Conservation (phyloP, 2,888 invertebrate genomes). For the Chirona hameri region DNA sequence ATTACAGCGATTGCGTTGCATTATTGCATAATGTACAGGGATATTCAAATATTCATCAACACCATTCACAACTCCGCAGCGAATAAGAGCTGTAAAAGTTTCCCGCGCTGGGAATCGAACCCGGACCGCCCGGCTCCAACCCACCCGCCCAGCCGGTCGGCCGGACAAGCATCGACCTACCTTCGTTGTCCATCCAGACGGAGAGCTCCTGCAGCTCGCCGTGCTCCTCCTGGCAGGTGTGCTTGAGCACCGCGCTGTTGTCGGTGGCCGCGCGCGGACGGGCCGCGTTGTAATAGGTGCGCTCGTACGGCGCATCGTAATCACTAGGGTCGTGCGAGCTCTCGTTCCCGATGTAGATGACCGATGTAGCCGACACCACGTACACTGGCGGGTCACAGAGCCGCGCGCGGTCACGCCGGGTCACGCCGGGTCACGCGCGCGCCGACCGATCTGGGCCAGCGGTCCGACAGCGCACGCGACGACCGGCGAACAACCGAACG, state of each 20-base stretch:
- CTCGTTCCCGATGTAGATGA: constrained; percentile 27
- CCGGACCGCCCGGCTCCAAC: background rate
- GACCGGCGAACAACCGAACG: background rate
- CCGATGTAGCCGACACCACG: constrained; percentile 3
- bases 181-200: constrained; percentile 22
- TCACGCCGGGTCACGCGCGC: background rate
- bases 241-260: background rate
- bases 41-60: too few species aligned
- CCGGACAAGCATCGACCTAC: background rate
- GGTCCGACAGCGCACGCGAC: background rate
- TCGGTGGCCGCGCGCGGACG: background rate
- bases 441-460: background rate
- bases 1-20: too few species aligned
- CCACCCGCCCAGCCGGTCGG: background rate
- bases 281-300: background rate
- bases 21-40: too few species aligned
- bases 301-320: constrained; percentile 3
- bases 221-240: background rate
- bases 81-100: too few species aligned
- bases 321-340: background rate
- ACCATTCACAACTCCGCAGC: too few species aligned
- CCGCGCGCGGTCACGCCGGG: background rate
- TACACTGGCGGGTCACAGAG: constrained; percentile 10
- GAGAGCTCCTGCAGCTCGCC: constrained; percentile 25
- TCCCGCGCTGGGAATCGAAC: background rate